A percentile compares a stretch with the other conserved stretches of the same genome.
Evolutionary conservation across 2,888 invertebrate species (phyloP).

Genomic region (Scotopteryx bipunctaria): DNA sequence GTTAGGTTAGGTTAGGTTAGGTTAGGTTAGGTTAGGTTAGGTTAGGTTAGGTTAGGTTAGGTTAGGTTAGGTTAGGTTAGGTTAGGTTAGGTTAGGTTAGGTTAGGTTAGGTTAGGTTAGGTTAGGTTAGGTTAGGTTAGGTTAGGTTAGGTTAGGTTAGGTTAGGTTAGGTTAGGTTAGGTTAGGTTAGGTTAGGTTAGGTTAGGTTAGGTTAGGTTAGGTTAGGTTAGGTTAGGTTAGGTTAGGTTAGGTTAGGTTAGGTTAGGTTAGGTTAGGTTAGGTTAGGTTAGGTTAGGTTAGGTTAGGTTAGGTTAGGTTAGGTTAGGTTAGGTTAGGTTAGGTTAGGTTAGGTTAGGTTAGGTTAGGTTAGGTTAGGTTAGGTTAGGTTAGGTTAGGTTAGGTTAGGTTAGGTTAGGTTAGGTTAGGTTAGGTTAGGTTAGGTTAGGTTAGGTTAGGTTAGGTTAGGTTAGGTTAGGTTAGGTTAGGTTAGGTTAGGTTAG

Average conservation of each 20-base stretch:
- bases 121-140: neutral
- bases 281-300: slow-evolving; percentile 13
- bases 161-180: slow-evolving; percentile 17
- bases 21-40: slow-evolving; percentile 18
- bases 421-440: neutral
- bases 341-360: slow-evolving; percentile 12
- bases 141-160: slow-evolving; percentile 15
- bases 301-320: neutral
- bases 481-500: neutral
- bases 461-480: slow-evolving; percentile 5
- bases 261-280: slow-evolving; percentile 13
- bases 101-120: slow-evolving; percentile 16
- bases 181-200: neutral
- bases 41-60: slow-evolving; percentile 16
- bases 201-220: slow-evolving; percentile 18
- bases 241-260: neutral
- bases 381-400: slow-evolving; percentile 6
- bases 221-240: slow-evolving; percentile 18
- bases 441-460: slow-evolving; percentile 6
- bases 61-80: neutral
- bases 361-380: neutral
- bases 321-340: slow-evolving; percentile 13
- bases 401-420: slow-evolving; percentile 7
- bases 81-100: slow-evolving; percentile 18
- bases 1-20: neutral